Percentiles rank a stretch among this genome's conserved stretches.
phyloP scores from a whole-genome alignment of 1,140 invertebrate genomes.

The Drosophila serrata region DNA sequence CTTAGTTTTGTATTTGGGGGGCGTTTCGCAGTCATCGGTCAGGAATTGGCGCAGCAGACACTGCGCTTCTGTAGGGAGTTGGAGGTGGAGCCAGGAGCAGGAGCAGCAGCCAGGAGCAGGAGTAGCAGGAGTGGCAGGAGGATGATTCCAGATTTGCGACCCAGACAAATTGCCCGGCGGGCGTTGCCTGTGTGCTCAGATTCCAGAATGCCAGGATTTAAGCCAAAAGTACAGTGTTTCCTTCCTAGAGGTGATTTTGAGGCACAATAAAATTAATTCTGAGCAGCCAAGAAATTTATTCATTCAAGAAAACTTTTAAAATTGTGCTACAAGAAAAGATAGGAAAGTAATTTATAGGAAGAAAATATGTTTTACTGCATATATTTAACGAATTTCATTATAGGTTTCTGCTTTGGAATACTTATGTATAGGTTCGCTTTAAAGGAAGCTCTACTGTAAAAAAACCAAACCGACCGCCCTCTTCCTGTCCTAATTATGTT shows the following conservation, averaged over 20 bases:
- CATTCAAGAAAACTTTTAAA: background rate
- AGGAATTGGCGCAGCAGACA: conserved; percentile 68
- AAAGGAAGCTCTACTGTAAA: conserved; percentile 2
- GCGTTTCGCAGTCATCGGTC: conserved; percentile 75
- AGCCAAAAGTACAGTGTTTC: conserved; percentile 14
- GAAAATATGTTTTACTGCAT: background rate
- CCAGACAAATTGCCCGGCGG: conserved; percentile 59
- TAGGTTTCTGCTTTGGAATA: too few relatives aligned
- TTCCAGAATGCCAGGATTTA: conserved; percentile 10
- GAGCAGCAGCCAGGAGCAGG: background rate
- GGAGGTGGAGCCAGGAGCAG: conserved; percentile 1
- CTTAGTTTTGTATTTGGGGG: conserved; percentile 44
- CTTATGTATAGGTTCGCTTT: background rate
- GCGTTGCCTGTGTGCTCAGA: conserved; percentile 57
- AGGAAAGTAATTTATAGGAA: background rate
- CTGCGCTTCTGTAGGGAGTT: conserved; percentile 52
- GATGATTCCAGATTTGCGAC: conserved; percentile 21
- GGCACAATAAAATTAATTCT: background rate
- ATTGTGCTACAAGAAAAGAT: background rate
- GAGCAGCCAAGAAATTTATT: background rate
- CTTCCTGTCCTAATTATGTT: conserved; percentile 74
- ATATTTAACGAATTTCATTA: background rate
- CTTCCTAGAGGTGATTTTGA: background rate
- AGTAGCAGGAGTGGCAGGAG: conserved; percentile 2
- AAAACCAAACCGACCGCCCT: conserved; percentile 53